Conservation (phyloP, 2,113 vertebrate species). For the Girardinichthys multiradiatus region DNA sequence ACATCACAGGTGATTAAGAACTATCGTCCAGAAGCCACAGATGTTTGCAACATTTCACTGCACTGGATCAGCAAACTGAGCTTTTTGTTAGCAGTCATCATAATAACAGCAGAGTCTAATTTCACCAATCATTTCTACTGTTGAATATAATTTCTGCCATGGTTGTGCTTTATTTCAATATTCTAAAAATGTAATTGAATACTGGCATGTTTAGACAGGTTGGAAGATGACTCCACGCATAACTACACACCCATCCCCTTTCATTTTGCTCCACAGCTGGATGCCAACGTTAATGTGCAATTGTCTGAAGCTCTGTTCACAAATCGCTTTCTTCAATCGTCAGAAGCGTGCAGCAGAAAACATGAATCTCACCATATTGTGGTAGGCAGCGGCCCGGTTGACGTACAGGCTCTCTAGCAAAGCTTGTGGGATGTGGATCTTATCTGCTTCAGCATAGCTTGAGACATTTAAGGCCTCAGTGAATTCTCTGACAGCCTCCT, state of each 20-base stretch:
- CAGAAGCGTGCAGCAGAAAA: too few species aligned
- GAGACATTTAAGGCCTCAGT: constrained; percentile 90
- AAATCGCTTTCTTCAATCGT: not conserved
- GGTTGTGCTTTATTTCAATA: not conserved
- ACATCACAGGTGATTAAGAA: not conserved
- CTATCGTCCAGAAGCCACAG: not conserved
- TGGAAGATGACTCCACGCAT: not conserved
- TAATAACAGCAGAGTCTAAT: not conserved
- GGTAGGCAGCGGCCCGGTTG: constrained; percentile 89
- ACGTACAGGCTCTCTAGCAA: constrained; percentile 90
- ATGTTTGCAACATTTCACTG: not conserved
- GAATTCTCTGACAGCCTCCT: constrained; percentile 85
- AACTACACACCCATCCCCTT: not conserved
- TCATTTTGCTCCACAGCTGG: not conserved
- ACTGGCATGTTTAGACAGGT: not conserved
- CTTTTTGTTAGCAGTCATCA: too few species aligned
- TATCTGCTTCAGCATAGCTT: constrained; percentile 82
- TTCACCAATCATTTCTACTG: not conserved
- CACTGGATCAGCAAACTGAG: too few species aligned
- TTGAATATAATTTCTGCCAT: not conserved
- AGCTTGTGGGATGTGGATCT: constrained; percentile 82
- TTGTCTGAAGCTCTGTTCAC: too few species aligned
- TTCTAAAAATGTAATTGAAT: not conserved
- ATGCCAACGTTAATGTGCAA: too few species aligned
- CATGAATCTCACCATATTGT: constrained; percentile 85